Percentiles rank a stretch among this genome's conserved stretches.
Evolutionary conservation across 2,113 vertebrate species (phyloP).

Genomic region (Morphnarchus princeps): DNA sequence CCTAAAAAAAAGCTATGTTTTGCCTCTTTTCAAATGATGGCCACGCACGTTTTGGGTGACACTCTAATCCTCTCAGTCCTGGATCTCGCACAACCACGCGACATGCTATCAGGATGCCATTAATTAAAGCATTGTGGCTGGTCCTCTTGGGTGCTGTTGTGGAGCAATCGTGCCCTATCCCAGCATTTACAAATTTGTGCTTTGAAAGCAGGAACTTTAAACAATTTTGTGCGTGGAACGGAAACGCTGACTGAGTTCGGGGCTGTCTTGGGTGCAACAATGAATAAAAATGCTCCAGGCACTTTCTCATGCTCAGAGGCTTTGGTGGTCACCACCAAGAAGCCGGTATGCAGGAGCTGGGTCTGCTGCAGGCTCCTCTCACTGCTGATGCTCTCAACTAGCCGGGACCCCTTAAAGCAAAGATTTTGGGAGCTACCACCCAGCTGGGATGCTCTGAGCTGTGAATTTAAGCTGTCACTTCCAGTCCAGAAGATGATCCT

Average conservation of each 20-base stretch:
- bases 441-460: neutral
- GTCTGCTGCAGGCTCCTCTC: neutral
- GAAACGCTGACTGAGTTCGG: accelerated
- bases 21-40: neutral
- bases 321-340: neutral
- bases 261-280: neutral
- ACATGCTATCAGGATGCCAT: neutral
- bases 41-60: neutral
- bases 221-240: accelerated
- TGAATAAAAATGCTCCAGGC: neutral
- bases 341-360: neutral
- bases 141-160: neutral
- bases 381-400: accelerated
- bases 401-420: neutral
- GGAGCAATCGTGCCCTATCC: accelerated
- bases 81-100: accelerated
- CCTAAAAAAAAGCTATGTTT: neutral
- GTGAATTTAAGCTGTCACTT: neutral
- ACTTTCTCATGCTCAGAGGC: accelerated
- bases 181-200: neutral
- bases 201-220: neutral
- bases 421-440: neutral
- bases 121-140: neutral
- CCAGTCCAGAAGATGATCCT: neutral
- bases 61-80: neutral